These are phyloP conservation scores for Mythimna lalbum DNA, from an alignment of 2,888 invertebrate genomes.

Conservation along the genomic window DNA sequence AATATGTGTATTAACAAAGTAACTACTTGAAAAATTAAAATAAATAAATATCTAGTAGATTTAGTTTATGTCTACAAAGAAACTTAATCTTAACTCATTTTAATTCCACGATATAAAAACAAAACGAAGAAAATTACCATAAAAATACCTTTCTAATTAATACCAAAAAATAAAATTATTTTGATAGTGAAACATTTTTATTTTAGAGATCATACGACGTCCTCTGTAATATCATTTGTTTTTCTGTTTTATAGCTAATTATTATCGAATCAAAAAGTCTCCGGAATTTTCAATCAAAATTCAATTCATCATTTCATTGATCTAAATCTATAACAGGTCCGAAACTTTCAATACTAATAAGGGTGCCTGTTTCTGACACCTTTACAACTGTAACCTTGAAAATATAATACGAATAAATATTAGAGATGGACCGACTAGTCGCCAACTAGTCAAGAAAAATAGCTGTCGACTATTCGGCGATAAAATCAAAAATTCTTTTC, in stretches of 20 bases:
- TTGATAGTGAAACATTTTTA: too few relatives aligned
- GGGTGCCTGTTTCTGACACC: slow-evolving; percentile 28
- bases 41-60: too few relatives aligned
- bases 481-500: too few relatives aligned
- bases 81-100: too few relatives aligned
- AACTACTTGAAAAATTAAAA: too few relatives aligned
- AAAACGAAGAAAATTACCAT: too few relatives aligned
- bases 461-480: neutral
- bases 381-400: slow-evolving; percentile 52
- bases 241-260: neutral
- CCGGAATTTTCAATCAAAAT: neutral
- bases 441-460: neutral
- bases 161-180: too few relatives aligned
- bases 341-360: slow-evolving; percentile 32
- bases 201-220: too few relatives aligned
- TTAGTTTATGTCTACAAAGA: too few relatives aligned
- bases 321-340: slow-evolving; percentile 24
- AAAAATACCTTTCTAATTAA: too few relatives aligned
- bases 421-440: slow-evolving; percentile 1
- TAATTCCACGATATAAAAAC: too few relatives aligned
- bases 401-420: slow-evolving; percentile 54
- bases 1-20: too few relatives aligned
- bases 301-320: slow-evolving; percentile 23
- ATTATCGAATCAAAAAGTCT: neutral
- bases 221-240: neutral